Evolutionary conservation across 1,140 invertebrate genomes (phyloP).

Genomic region (Panulirus ornatus): DNA sequence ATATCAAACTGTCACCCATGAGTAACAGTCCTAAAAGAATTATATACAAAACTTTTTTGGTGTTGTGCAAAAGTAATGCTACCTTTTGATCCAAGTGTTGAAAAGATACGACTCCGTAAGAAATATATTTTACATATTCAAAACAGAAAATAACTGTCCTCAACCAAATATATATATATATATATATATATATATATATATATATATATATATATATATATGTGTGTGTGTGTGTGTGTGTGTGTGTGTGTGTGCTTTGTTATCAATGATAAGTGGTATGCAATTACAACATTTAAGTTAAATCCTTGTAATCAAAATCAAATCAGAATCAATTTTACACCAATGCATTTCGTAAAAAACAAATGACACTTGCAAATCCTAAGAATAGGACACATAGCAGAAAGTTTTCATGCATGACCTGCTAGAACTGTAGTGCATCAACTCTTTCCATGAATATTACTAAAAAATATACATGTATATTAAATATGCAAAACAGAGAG

Average conservation of each 20-base stretch:
- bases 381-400: too few species aligned
- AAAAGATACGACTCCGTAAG: too few species aligned
- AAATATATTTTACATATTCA: neutral
- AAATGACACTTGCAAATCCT: too few species aligned
- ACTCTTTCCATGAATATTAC: too few species aligned
- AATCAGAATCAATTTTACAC: neutral
- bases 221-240: slow-evolving; percentile 11
- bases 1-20: too few species aligned
- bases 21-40: neutral
- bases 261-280: too few species aligned
- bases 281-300: neutral
- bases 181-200: neutral
- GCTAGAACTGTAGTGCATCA: too few species aligned
- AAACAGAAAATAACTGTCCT: neutral
- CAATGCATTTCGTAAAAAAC: too few species aligned
- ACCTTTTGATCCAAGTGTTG: too few species aligned
- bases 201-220: slow-evolving; percentile 16
- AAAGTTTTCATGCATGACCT: too few species aligned
- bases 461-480: neutral
- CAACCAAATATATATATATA: neutral
- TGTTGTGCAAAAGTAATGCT: neutral
- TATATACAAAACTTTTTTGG: neutral
- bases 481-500: neutral
- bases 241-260: neutral
- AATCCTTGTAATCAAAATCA: neutral